Conservation (phyloP, 2,888 invertebrate genomes). For the Caenorhabditis sinica region DNA sequence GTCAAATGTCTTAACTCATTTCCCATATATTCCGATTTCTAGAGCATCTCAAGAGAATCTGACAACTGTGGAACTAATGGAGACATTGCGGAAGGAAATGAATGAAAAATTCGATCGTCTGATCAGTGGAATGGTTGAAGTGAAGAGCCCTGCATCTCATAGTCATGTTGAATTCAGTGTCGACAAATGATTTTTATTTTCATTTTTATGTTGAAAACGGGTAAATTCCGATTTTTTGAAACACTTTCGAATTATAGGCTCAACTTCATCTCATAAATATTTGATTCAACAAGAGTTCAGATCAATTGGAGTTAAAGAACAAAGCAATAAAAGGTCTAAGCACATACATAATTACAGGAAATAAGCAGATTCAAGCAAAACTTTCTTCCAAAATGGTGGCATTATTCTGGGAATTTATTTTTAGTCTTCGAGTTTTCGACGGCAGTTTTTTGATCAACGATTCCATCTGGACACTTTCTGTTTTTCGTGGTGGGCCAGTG, state of each 20-base stretch:
- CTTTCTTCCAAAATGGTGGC: constrained; percentile 44
- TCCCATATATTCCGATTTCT: background rate
- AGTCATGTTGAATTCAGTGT: constrained; percentile 45
- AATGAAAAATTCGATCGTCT: constrained; percentile 60
- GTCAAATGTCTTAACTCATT: background rate
- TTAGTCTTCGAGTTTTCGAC: constrained; percentile 13
- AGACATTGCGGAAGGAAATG: constrained; percentile 58
- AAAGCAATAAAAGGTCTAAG: background rate
- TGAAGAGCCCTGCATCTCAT: constrained; percentile 37
- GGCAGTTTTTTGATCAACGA: constrained; percentile 36
- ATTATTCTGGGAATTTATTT: constrained; percentile 30
- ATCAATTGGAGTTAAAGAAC: constrained; percentile 1
- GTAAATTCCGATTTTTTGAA: background rate
- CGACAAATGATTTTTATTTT: constrained; percentile 27
- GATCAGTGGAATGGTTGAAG: constrained; percentile 40
- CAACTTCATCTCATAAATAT: constrained; percentile 3
- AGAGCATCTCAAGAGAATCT: constrained; percentile 55
- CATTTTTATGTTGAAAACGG: background rate
- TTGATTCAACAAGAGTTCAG: background rate
- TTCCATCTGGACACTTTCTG: constrained; percentile 55
- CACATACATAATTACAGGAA: background rate
- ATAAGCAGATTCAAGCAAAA: constrained; percentile 1
- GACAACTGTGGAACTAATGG: constrained; percentile 44
- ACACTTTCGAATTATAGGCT: background rate
- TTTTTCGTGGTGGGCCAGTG: constrained; percentile 25